phyloP scores from a whole-genome alignment of 2,797 vertebrate species.

The Microcaecilia unicolor region DNA sequence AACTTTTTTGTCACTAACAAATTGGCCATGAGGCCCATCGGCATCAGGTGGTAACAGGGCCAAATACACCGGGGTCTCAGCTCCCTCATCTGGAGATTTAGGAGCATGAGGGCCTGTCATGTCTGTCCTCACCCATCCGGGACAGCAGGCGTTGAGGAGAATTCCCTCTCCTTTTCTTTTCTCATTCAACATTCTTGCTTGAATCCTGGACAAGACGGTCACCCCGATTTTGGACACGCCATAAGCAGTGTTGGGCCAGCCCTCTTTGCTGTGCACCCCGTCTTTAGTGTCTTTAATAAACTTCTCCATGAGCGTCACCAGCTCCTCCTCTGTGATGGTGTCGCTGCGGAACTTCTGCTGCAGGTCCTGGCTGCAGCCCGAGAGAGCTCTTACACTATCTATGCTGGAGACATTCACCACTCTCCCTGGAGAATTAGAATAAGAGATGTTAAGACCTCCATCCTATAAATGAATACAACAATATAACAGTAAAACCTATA shows the following conservation, averaged over 20 bases:
- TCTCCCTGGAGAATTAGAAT: too few relatives aligned
- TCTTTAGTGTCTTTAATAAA: slow-evolving; percentile 67
- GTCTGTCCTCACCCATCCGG: slow-evolving; percentile 79
- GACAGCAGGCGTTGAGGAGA: slow-evolving; percentile 83
- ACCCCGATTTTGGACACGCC: slow-evolving; percentile 80
- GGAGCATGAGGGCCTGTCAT: slow-evolving; percentile 65
- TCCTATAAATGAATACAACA: too few relatives aligned
- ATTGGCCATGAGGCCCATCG: slow-evolving; percentile 70
- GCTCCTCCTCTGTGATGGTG: slow-evolving; percentile 73
- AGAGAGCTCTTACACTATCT: slow-evolving; percentile 37
- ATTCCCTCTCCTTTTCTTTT: slow-evolving; percentile 64
- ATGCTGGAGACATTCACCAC: too few relatives aligned
- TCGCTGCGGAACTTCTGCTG: slow-evolving; percentile 71
- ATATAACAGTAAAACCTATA: too few relatives aligned
- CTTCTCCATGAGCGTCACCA: slow-evolving; percentile 69
- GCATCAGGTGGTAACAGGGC: slow-evolving; percentile 68
- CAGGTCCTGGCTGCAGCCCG: slow-evolving; percentile 59
- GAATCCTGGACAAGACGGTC: slow-evolving; percentile 78
- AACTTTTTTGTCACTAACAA: slow-evolving; percentile 66
- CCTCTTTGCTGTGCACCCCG: slow-evolving; percentile 50
- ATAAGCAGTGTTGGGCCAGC: slow-evolving; percentile 76
- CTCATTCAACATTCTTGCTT: slow-evolving; percentile 56
- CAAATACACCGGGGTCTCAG: slow-evolving; percentile 75
- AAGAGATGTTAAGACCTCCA: too few relatives aligned
- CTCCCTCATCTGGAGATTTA: slow-evolving; percentile 75